Percentiles rank a stretch among this genome's conserved stretches.
Evolutionary conservation across 1,140 invertebrate species (phyloP).

Genomic region (Dendroctonus ponderosae): DNA sequence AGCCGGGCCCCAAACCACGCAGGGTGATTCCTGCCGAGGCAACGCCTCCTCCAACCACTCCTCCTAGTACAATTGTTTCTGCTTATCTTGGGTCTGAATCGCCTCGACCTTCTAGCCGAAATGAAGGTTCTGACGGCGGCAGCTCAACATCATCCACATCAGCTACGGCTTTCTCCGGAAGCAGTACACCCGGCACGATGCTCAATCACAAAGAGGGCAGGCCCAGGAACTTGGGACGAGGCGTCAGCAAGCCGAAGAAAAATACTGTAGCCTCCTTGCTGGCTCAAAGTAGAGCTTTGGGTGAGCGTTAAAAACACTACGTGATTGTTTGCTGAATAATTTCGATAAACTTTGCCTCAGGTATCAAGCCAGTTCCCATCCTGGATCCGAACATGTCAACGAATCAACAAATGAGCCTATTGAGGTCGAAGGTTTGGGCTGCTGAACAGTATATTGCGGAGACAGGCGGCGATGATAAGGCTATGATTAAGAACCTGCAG

Average conservation of each 20-base stretch:
- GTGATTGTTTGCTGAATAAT: background rate
- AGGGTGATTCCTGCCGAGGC: slow-evolving; percentile 60
- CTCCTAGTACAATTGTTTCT: slow-evolving; percentile 56
- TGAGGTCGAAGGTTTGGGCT: slow-evolving; percentile 61
- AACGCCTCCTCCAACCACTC: slow-evolving; percentile 51
- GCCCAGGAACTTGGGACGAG: slow-evolving; percentile 76
- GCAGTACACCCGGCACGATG: slow-evolving; percentile 27
- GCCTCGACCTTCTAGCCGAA: slow-evolving; percentile 57
- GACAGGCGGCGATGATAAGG: slow-evolving; percentile 55
- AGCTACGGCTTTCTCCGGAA: slow-evolving; percentile 25
- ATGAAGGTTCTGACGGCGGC: slow-evolving; percentile 54
- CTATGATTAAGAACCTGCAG: slow-evolving; percentile 50
- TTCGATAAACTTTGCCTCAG: slow-evolving; percentile 22
- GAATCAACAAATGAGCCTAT: slow-evolving; percentile 60
- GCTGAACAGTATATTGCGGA: slow-evolving; percentile 57
- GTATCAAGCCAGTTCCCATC: slow-evolving; percentile 60
- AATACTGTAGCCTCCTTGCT: slow-evolving; percentile 85
- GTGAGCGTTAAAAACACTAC: slow-evolving; percentile 40
- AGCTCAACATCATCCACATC: slow-evolving; percentile 58
- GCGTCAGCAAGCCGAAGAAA: slow-evolving; percentile 86
- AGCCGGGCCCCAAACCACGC: slow-evolving; percentile 70
- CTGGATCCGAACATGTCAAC: slow-evolving; percentile 58
- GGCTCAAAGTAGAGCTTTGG: slow-evolving; percentile 77
- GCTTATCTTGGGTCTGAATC: slow-evolving; percentile 60
- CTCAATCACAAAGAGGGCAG: slow-evolving; percentile 66